Conservation (phyloP, 2,797 vertebrate species). For the Neostethus bicornis region DNA sequence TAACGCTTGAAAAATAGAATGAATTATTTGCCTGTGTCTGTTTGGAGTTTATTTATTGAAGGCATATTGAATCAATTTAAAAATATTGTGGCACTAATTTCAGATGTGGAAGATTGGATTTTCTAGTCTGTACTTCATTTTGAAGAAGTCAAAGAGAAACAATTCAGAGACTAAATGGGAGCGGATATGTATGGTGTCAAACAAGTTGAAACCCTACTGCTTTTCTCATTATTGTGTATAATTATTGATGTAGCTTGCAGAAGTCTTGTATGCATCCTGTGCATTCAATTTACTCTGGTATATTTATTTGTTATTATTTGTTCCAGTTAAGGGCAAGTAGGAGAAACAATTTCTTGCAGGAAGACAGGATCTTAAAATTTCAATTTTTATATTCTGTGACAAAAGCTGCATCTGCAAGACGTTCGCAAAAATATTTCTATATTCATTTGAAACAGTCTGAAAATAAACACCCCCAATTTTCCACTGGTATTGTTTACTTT, state of each 20-base stretch:
- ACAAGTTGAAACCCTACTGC: neutral
- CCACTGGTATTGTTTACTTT: no score
- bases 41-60: conserved; percentile 3
- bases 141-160: neutral
- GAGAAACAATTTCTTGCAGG: conserved; percentile 14
- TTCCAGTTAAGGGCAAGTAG: conserved; percentile 13
- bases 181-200: neutral
- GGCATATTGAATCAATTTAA: neutral
- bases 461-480: no score
- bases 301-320: conserved; percentile 26
- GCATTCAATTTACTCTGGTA: conserved; percentile 22
- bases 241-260: conserved; percentile 2
- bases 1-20: neutral
- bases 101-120: neutral
- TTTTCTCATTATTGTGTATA: conserved; percentile 8
- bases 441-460: no score
- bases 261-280: conserved; percentile 16
- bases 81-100: neutral
- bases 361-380: no score
- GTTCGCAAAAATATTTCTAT: no score
- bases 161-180: neutral
- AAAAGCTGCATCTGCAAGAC: no score
- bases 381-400: no score
- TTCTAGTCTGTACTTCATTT: neutral
- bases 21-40: neutral